A percentile compares a stretch with the other conserved stretches of the same genome.
These are phyloP conservation scores for Danionella cerebrum DNA, from an alignment of 2,113 vertebrate species.

Conservation along the genomic window DNA sequence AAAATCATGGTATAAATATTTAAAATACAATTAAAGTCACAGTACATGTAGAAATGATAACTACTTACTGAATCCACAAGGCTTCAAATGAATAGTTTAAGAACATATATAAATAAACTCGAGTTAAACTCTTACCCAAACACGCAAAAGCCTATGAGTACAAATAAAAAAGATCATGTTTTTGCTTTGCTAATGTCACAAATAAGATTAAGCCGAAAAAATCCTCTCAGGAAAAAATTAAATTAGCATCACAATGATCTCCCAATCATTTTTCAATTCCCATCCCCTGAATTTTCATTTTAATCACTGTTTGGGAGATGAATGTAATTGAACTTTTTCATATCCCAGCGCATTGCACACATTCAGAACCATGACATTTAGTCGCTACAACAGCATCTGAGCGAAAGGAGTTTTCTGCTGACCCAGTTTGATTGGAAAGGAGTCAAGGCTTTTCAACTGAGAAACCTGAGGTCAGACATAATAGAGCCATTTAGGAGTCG, in stretches of 20 bases:
- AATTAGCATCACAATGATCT: slow-evolving; percentile 23
- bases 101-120: no score
- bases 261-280: slow-evolving; percentile 19
- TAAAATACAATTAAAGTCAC: background rate
- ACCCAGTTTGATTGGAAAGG: background rate
- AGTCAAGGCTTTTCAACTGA: background rate
- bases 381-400: background rate
- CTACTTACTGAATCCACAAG: background rate
- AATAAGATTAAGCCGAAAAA: background rate
- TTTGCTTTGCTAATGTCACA: slow-evolving; percentile 3
- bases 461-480: background rate
- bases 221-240: background rate
- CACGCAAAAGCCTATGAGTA: no score
- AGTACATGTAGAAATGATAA: background rate
- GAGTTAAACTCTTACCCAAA: no score
- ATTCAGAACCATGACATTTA: background rate
- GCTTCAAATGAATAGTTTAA: background rate
- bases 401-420: background rate
- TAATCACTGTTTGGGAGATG: background rate
- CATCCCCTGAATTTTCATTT: background rate
- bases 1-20: slow-evolving; percentile 11
- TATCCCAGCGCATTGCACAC: background rate
- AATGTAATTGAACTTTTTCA: slow-evolving; percentile 20
- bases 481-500: slow-evolving; percentile 1
- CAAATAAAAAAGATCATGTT: background rate